Base-by-base conservation (phyloP, 2,113 vertebrate genomes). In the Dunckerocampus dactyliophorus region DNA sequence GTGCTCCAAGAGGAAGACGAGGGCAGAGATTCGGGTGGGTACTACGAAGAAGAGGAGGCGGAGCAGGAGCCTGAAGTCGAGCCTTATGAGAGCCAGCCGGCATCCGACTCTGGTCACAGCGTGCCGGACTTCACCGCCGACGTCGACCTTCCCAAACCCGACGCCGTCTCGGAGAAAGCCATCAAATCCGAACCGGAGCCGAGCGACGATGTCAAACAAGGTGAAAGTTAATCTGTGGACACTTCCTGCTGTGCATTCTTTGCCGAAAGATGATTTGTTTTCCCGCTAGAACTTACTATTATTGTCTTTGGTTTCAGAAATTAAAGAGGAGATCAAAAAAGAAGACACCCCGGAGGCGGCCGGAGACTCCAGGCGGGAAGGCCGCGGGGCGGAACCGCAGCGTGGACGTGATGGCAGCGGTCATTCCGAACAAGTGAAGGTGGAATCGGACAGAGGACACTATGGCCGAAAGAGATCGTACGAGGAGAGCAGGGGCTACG, bases 391-490 rank as follows among this genome's bases (percentile, higher is more conserved):
- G 0, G 77, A 82, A 16, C 57, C 64, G 19, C 67, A 57, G 24
- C 16, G 0, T 0, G 72, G 6, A 1, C 28, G 64, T 21, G 77
- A 42, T 6, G 22, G n/a, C 1, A 15, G 80, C 3, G 76, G 63
- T 58, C 81, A 75, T 46, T 75, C 37, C 0, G 80, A 81, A 1
- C 62, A 77, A 12, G 63, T 82, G 51, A 86, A 86, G 68, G 57
- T 51, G 71, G 82, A 88, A 46, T 24, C 21, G 8, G 86, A 87
- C 7, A 71, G 64, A 37, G 60, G 84, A 71, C 8, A 85, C 10
- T 78, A 87, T 22, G 80, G 89, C 70, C 93, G 92, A 16, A 95
- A 94, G 82, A 92, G 94, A 49, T 84, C 92, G 0, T 87, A 89
- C 6, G 92, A 94, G 21, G 93, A 95, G 24, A 76, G 8, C 71